Percentiles rank a stretch among this genome's conserved stretches.
Conservation (phyloP, 2,888 invertebrate species). For the Parnassius orleans region DNA sequence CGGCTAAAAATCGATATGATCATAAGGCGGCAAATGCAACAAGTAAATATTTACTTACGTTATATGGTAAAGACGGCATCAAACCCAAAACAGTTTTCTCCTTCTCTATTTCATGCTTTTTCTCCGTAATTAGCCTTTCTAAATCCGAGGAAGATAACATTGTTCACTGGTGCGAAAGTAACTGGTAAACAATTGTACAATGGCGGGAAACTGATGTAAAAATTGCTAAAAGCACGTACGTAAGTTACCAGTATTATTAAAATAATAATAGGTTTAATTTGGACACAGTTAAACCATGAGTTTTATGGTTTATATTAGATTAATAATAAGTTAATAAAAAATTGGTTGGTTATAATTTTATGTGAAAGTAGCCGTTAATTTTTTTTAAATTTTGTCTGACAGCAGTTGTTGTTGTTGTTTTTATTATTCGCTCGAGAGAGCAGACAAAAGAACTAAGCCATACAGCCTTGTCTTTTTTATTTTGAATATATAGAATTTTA, state of each 20-base stretch:
- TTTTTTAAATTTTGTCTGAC: constrained; percentile 1
- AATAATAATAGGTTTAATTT: too few species aligned
- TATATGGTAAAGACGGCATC: constrained; percentile 31
- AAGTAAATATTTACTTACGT: constrained; percentile 40
- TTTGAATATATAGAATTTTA: too few species aligned
- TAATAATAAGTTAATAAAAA: too few species aligned
- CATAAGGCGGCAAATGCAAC: constrained; percentile 40
- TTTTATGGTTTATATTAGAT: too few species aligned
- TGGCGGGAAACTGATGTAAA: constrained; percentile 42
- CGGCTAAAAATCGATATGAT: constrained; percentile 46
- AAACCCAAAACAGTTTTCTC: constrained; percentile 66
- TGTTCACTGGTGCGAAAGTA: constrained; percentile 44
- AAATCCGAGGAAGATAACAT: constrained; percentile 66
- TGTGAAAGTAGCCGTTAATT: constrained; percentile 1
- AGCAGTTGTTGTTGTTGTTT: too few species aligned
- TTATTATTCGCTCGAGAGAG: too few species aligned
- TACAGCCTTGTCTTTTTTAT: too few species aligned
- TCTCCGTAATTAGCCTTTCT: constrained; percentile 70
- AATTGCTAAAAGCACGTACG: neutral
- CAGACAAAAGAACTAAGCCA: too few species aligned
- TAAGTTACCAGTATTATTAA: too few species aligned
- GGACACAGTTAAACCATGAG: too few species aligned
- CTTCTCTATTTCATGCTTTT: constrained; percentile 68
- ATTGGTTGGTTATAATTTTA: too few species aligned
- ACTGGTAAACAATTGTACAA: constrained; percentile 24